Conservation (phyloP, 2,888 invertebrate species). For the Epiblema foenella region DNA sequence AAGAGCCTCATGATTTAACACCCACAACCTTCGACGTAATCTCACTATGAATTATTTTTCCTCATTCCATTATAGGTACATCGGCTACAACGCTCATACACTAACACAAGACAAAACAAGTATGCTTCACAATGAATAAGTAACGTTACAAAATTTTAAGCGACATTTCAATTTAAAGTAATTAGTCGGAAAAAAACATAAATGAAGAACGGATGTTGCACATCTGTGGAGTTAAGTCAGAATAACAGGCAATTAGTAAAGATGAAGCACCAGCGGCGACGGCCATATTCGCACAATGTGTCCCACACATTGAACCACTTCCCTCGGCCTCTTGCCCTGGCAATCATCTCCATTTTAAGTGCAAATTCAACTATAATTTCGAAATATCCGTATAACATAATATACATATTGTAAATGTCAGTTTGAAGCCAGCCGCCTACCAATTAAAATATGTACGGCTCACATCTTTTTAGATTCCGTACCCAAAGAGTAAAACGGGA, state of each 20-base stretch:
- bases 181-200: conserved; percentile 56
- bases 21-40: conserved; percentile 55
- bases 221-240: conserved; percentile 80
- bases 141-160: conserved; percentile 24
- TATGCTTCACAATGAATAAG: neutral
- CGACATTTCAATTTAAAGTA: conserved; percentile 37
- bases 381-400: neutral
- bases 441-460: neutral
- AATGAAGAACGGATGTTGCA: conserved; percentile 76
- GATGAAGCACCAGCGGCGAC: conserved; percentile 58
- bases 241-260: conserved; percentile 81
- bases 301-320: conserved; percentile 73
- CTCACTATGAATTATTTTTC: conserved; percentile 51
- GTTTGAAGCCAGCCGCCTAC: neutral
- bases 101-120: neutral
- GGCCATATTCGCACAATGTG: conserved; percentile 80
- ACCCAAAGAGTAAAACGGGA: too few relatives aligned
- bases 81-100: neutral
- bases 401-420: neutral
- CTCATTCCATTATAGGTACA: conserved; percentile 38
- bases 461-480: conserved; percentile 3
- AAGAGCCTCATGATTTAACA: conserved; percentile 59
- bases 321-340: conserved; percentile 57
- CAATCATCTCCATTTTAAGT: conserved; percentile 48
- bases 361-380: conserved; percentile 28